Percentiles rank a stretch among this genome's conserved stretches.
Conservation (phyloP, 2,888 invertebrate species). For the Ischnura elegans region DNA sequence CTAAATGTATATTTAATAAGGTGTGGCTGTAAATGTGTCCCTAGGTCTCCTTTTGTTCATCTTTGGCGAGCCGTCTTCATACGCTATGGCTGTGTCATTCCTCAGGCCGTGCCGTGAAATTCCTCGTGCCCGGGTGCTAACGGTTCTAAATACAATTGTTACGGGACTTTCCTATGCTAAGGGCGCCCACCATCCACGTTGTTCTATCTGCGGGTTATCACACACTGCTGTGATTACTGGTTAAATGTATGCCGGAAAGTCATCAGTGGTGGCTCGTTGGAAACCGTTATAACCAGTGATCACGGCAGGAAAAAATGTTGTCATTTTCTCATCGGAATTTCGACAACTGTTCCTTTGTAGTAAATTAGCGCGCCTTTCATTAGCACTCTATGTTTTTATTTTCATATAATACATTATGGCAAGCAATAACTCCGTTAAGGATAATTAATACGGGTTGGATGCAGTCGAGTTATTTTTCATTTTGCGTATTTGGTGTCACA, state of each 20-base stretch:
- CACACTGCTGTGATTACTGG: background rate
- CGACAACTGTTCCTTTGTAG: no score
- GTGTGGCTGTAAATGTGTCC: background rate
- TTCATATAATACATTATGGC: no score
- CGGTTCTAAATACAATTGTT: background rate
- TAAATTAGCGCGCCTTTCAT: no score
- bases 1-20: background rate
- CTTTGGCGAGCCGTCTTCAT: background rate
- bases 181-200: background rate
- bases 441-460: no score
- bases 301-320: background rate
- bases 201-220: background rate
- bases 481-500: no score
- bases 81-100: background rate
- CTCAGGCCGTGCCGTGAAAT: background rate
- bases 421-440: no score
- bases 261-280: background rate
- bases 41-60: background rate
- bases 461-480: no score
- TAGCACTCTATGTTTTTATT: no score
- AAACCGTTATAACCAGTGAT: background rate
- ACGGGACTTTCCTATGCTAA: background rate
- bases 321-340: no score
- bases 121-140: background rate
- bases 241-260: background rate